These are phyloP conservation scores for Rhysida immarginata DNA, from an alignment of 1,140 invertebrate genomes.

Conservation along the genomic window DNA sequence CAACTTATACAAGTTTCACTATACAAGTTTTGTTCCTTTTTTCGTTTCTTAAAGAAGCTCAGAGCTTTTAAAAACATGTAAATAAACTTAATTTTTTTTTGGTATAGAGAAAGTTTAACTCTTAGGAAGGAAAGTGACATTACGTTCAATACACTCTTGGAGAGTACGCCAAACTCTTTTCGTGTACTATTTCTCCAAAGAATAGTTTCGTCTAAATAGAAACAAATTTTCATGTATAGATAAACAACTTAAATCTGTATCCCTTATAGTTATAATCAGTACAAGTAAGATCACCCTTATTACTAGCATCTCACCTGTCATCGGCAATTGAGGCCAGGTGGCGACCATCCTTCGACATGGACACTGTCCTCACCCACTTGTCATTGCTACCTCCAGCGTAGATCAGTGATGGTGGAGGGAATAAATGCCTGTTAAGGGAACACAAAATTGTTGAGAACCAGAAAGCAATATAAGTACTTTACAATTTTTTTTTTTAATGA, in stretches of 20 bases:
- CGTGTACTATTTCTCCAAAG: too few relatives aligned
- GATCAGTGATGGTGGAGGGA: conserved; percentile 36
- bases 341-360: conserved; percentile 32
- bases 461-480: not conserved
- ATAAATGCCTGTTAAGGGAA: conserved; percentile 29
- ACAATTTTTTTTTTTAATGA: not conserved
- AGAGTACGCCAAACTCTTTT: too few relatives aligned
- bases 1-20: too few relatives aligned
- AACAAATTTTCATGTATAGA: not conserved
- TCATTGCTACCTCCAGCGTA: conserved; percentile 39
- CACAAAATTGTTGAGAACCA: conserved; percentile 4
- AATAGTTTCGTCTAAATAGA: too few relatives aligned
- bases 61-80: too few relatives aligned
- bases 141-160: too few relatives aligned
- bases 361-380: conserved; percentile 33
- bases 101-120: too few relatives aligned
- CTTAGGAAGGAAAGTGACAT: too few relatives aligned
- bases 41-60: too few relatives aligned
- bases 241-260: not conserved
- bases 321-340: conserved; percentile 35
- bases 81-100: too few relatives aligned
- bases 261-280: not conserved
- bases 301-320: conserved; percentile 39
- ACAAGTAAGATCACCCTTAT: too few relatives aligned
- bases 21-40: too few relatives aligned